Evolutionary conservation across 2,888 invertebrate genomes (phyloP), one percentile per base, ranked within the genome.

Genomic region (Fabriciana adippe): DNA sequence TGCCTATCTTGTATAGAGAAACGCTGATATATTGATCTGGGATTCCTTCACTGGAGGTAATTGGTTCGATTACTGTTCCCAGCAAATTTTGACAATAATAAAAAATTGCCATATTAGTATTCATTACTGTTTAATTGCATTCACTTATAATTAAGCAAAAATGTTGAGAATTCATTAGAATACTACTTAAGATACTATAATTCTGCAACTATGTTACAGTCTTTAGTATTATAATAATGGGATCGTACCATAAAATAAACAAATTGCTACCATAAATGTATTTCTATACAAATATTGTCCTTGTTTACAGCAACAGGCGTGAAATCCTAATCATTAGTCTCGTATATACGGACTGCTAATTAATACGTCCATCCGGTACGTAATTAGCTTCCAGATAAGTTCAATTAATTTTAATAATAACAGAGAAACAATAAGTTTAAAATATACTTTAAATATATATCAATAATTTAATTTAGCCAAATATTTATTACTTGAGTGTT

Each of bases 231-330:
- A 35, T 50, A 31, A 59, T 50, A 35, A 61, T 18, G 6, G 18
- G 18, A 35, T 50, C 16, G 16, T 18, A 6, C 61, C 18, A 61
- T 26, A 64, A 54, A 26, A 26, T 50, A 59, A 26, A 16, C 18
- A 56, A 62, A 35, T 14, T 8, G 35, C 31, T 18, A 50, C 50
- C 6, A 48, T 41, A 60, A 35, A 60, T 60, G 35, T 53, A 35
- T 53, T 51, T 48, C 18, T 53, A 56, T 45, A 18, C 35, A 61
- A 53, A 62, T 66, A 68, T 72, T 73, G 73, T 74, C 73, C 73
- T 75, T 74, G 69, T 75, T 75, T 71, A 67, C 68, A 55, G 45
- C 51, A 61, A 67, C 68, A 67, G 72, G 68, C 66, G 45, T 63
- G 57, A 59, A 66, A 69, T 66, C 61, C 70, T 69, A 73, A 73